A percentile compares a stretch with the other conserved stretches of the same genome.
Evolutionary conservation across 2,888 invertebrate species (phyloP).

Genomic region (Acholoe squamosa): DNA sequence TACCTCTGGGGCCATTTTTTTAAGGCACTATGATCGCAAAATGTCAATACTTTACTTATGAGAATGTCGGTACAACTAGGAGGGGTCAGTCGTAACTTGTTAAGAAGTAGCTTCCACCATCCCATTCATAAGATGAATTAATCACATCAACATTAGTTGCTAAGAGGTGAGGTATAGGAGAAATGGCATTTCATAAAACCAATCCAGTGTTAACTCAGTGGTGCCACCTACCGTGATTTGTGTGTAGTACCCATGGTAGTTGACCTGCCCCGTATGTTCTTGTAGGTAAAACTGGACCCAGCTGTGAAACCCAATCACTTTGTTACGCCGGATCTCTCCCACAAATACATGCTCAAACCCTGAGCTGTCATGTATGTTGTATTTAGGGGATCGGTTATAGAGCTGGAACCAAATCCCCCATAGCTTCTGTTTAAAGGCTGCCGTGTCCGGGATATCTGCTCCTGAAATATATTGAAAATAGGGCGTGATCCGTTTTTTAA

Average conservation of each 20-base stretch:
- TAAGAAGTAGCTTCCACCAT: no score
- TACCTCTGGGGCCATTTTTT: no score
- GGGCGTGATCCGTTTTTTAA: no score
- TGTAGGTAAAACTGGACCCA: conserved; percentile 71
- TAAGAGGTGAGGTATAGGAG: no score
- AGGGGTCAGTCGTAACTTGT: no score
- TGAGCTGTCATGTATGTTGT: conserved; percentile 68
- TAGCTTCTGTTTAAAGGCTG: conserved; percentile 72
- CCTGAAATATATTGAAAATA: conserved; percentile 45
- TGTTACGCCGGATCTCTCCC: conserved; percentile 68
- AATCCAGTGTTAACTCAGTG: no score
- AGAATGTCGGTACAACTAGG: no score
- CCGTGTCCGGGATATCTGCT: not conserved
- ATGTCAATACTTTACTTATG: no score
- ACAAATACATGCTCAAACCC: conserved; percentile 74
- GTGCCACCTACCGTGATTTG: not conserved
- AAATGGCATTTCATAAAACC: no score
- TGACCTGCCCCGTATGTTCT: conserved; percentile 68
- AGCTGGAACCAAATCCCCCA: conserved; percentile 70
- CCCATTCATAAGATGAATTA: no score
- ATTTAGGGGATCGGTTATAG: conserved; percentile 78
- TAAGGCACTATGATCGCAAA: no score
- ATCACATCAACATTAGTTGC: no score
- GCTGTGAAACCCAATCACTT: conserved; percentile 71
- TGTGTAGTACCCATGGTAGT: conserved; percentile 70